A percentile compares a stretch with the other conserved stretches of the same genome.
These are phyloP conservation scores for Hapalemur alaotrensis DNA, from an alignment of 2,797 vertebrate species.

Conservation along the genomic window DNA sequence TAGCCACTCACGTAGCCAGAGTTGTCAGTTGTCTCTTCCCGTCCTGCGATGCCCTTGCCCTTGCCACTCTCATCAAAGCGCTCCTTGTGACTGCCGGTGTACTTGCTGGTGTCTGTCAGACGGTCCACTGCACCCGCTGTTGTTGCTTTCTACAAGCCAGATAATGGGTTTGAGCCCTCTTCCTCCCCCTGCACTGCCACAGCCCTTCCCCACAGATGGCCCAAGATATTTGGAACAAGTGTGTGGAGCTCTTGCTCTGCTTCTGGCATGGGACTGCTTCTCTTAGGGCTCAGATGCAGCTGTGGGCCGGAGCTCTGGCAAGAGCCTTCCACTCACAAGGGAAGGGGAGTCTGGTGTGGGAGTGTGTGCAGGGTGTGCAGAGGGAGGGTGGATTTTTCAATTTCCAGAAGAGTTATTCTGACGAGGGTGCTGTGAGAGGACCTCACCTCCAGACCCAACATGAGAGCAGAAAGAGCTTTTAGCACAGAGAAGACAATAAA, in stretches of 20 bases:
- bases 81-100: slow-evolving; percentile 93
- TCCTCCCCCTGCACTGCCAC: not conserved
- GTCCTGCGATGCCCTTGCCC: slow-evolving; percentile 91
- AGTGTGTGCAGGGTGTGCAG: not conserved
- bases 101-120: slow-evolving; percentile 93
- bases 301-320: not conserved
- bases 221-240: not conserved
- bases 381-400: not conserved
- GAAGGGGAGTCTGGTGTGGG: not conserved
- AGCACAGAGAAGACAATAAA: not conserved
- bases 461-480: not conserved
- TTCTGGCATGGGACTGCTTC: not conserved
- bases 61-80: slow-evolving; percentile 92
- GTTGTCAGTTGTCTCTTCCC: slow-evolving; percentile 87
- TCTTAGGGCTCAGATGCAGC: not conserved
- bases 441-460: not conserved
- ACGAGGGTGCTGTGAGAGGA: not conserved
- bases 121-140: slow-evolving; percentile 83
- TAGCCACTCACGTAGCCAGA: slow-evolving; percentile 93
- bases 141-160: slow-evolving; percentile 85
- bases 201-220: not conserved
- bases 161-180: not conserved
- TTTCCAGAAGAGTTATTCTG: slow-evolving; percentile 1
- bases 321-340: not conserved
- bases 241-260: not conserved